These are phyloP conservation scores for Oikopleura dioica DNA, from an alignment of 23 tunicate genomes.

Conservation along the genomic window DNA sequence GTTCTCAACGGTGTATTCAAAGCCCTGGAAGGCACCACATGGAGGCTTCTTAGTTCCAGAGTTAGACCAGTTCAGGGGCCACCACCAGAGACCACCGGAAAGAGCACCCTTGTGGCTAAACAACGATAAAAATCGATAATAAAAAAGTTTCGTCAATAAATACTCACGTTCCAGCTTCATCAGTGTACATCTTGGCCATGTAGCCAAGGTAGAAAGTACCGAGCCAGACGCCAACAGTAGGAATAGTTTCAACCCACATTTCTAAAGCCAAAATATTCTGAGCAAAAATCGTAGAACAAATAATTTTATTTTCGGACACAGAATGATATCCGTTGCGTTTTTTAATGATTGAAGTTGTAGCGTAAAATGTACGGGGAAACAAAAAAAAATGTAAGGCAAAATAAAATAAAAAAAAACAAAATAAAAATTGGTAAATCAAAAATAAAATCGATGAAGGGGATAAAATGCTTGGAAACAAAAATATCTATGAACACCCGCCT, in stretches of 20 bases:
- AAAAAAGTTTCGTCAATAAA: neutral
- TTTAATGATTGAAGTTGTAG: too few relatives aligned
- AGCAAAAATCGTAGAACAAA: too few relatives aligned
- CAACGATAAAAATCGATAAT: neutral
- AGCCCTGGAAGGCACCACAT: conserved; percentile 29
- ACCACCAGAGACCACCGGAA: neutral
- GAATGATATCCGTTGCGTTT: too few relatives aligned
- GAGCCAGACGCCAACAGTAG: neutral
- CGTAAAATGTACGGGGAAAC: too few relatives aligned
- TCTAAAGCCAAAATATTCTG: neutral
- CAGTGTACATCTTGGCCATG: neutral
- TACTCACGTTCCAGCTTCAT: neutral
- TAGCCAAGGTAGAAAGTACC: neutral
- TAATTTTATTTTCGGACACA: too few relatives aligned
- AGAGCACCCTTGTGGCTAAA: neutral
- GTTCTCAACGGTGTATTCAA: conserved; percentile 36
- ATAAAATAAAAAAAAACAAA: too few relatives aligned
- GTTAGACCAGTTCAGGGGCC: neutral
- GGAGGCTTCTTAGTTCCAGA: neutral
- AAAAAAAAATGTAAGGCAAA: too few relatives aligned
- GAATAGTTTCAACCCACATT: neutral
- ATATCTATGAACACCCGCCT: too few relatives aligned
- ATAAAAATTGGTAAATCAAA: too few relatives aligned
- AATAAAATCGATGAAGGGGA: too few relatives aligned
- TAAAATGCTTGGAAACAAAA: too few relatives aligned